These are phyloP conservation scores for Akabosia matsudoensis DNA, from an alignment of 1,140 invertebrate genomes.

Conservation along the genomic window DNA sequence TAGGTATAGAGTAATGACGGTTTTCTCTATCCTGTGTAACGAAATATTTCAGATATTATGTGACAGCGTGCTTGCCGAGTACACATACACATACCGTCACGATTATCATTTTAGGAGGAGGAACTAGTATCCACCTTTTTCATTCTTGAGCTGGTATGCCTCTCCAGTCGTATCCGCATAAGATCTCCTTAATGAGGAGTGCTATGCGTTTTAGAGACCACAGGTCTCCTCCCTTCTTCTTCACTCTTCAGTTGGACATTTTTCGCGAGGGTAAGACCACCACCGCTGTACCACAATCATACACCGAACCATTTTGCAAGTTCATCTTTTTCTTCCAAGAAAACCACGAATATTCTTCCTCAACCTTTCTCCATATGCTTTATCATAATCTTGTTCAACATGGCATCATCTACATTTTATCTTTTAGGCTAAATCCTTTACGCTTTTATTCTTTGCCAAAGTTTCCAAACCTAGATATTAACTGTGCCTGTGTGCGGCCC, in stretches of 20 bases:
- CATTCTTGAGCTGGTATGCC: no score
- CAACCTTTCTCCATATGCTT: neutral
- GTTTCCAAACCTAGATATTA: conserved; percentile 3
- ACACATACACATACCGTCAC: neutral
- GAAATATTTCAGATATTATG: no score
- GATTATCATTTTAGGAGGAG: neutral
- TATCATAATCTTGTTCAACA: neutral
- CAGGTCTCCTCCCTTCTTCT: conserved; percentile 10
- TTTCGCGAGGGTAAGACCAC: neutral
- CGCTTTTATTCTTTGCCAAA: conserved; percentile 10
- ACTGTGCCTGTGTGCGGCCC: neutral
- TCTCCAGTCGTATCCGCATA: no score
- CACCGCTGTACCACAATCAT: neutral
- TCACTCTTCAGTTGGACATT: neutral
- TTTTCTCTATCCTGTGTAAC: no score
- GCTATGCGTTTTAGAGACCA: neutral
- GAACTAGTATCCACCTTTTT: neutral
- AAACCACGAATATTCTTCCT: neutral
- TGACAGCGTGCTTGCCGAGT: neutral
- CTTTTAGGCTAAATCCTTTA: neutral
- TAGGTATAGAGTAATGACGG: no score
- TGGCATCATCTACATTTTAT: neutral
- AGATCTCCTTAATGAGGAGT: conserved; percentile 4
- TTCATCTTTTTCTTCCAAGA: neutral
- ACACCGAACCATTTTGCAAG: neutral